Conservation (phyloP, 2,888 invertebrate genomes). For the Tupiocoris notatus region DNA sequence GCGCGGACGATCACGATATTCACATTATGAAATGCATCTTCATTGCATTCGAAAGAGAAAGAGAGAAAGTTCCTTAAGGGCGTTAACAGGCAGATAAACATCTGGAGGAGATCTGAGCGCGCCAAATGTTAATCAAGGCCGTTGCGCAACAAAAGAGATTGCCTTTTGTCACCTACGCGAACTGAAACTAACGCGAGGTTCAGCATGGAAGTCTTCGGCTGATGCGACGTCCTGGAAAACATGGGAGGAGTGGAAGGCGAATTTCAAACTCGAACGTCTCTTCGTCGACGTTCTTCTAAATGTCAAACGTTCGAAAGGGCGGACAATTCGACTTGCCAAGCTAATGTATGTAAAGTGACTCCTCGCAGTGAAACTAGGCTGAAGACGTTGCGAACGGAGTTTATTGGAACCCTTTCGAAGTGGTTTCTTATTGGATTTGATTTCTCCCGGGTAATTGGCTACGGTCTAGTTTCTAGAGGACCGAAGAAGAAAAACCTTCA, state of each 20-base stretch:
- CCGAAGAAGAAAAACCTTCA: too few relatives aligned
- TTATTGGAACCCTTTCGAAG: conserved; percentile 20
- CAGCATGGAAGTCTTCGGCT: background rate
- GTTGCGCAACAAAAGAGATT: conserved; percentile 35
- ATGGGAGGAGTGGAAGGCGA: background rate
- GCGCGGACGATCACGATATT: conserved; percentile 9
- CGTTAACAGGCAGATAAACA: conserved; percentile 34
- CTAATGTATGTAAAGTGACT: conserved; percentile 38
- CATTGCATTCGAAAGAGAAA: conserved; percentile 9
- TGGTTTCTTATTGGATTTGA: conserved; percentile 32
- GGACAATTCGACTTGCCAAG: conserved; percentile 6
- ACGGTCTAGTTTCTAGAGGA: too few relatives aligned
- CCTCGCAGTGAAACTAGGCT: conserved; percentile 31
- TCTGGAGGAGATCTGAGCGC: background rate
- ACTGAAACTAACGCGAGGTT: background rate
- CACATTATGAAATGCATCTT: conserved; percentile 33
- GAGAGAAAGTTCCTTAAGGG: conserved; percentile 30
- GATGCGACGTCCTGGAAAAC: background rate
- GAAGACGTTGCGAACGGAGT: background rate
- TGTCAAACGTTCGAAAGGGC: conserved; percentile 34
- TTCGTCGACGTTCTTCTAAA: conserved; percentile 18
- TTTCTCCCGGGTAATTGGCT: conserved; percentile 33
- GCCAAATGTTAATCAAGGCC: conserved; percentile 34
- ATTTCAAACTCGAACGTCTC: conserved; percentile 19
- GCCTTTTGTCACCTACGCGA: conserved; percentile 29